Base-by-base conservation (phyloP, 2,797 vertebrate genomes). In the Gallinago stenura region DNA sequence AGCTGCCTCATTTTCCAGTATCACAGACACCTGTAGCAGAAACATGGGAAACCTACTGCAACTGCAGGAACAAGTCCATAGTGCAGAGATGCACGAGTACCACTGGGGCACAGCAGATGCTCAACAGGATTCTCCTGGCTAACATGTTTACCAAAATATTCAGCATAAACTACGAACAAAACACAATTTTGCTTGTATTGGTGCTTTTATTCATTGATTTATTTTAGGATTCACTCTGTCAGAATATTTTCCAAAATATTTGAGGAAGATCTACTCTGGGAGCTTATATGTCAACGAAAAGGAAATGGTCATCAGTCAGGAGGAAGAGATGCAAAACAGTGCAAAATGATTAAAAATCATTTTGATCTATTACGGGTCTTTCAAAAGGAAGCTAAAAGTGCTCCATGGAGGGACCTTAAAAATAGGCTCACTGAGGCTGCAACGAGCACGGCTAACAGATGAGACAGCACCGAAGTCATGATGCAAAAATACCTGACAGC, bases 381-480 rank as follows among this genome's bases (percentile, higher is more conserved):
- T 39, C 12, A 81, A 81, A 81, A 75, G 10, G 22, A 87, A 91
- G 19, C 5, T 37, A 43, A n/a, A 82, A 5, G 13, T 21, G 9
- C 46, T 41, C 54, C 33, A 68, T 1, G 5, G 62, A 48, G 7
- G 6, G 21, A 72, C 26, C 16, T 60, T 48, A 73, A 53, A 81
- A 86, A 43, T 1, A 35, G 22, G 25, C 12, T 88, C 21, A 64
- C 8, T 15, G 35, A 45, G 43, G 7, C 6, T 43, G 46, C 54
- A 86, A 54, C 5, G 1, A 3, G 3, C 11, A 26, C 0, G 2
- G 43, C 16, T 61, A 82, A 48, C 19, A 80, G 25, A 83, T 1
- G 0, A 71, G 33, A 37, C 9, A 50, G 26, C 19, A 11, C 26
- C 16, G 46, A 19, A 76, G 46, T 13, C 77, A 31, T 28, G 62